These are phyloP conservation scores for Xenops minutus DNA, from an alignment of 2,797 vertebrate genomes.

Conservation along the genomic window DNA sequence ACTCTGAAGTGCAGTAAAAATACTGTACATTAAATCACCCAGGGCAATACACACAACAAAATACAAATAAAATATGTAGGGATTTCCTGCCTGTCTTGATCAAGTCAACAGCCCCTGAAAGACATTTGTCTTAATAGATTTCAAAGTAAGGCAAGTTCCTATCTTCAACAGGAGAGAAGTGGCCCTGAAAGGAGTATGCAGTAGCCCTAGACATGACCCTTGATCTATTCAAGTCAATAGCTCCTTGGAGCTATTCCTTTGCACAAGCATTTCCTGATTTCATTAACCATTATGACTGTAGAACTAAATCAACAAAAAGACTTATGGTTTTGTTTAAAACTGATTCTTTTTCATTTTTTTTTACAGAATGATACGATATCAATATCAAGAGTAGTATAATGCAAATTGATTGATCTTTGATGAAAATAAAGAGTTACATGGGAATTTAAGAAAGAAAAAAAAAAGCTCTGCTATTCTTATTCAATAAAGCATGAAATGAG, in stretches of 20 bases:
- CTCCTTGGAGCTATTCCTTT: neutral
- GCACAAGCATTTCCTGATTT: neutral
- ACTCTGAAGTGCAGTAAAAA: neutral
- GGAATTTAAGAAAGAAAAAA: neutral
- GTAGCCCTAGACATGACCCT: neutral
- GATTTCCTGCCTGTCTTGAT: neutral
- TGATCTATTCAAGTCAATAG: neutral
- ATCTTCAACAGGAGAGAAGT: neutral
- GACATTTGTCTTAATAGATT: neutral
- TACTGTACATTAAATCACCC: neutral
- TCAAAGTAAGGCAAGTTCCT: neutral
- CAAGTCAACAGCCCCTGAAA: neutral
- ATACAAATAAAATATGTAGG: neutral
- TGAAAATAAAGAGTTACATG: neutral
- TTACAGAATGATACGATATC: neutral
- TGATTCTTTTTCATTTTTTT: neutral
- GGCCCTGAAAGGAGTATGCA: neutral
- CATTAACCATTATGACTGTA: neutral
- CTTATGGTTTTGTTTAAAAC: neutral
- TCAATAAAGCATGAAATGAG: neutral
- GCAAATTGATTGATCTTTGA: neutral
- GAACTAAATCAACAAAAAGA: slow-evolving; percentile 8
- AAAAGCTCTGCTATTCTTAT: neutral
- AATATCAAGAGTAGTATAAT: neutral
- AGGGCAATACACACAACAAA: neutral